Conservation (phyloP, 1,140 invertebrate species). For the Eufriesea mexicana region DNA sequence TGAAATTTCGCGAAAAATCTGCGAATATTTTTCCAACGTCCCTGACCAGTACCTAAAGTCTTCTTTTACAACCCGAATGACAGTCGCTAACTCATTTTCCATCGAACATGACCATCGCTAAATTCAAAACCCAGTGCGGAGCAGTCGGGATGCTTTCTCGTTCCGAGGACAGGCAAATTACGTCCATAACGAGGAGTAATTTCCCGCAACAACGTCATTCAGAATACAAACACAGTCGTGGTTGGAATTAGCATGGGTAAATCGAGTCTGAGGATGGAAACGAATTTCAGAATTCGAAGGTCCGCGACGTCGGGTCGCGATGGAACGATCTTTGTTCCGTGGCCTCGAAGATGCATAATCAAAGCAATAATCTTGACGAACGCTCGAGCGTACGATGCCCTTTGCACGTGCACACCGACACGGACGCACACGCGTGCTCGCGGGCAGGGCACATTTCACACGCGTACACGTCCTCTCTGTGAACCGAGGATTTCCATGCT, state of each 20-base stretch:
- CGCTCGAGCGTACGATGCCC: background rate
- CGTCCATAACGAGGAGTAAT: background rate
- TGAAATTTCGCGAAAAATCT: background rate
- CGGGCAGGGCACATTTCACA: background rate
- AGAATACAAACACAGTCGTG: background rate
- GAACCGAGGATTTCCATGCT: conserved; percentile 19
- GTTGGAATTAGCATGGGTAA: background rate
- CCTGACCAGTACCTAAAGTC: background rate
- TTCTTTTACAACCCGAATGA: background rate
- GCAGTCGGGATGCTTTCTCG: background rate
- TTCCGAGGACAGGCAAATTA: background rate
- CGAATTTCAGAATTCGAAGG: background rate
- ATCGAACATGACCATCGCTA: background rate
- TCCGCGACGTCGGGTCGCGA: no score
- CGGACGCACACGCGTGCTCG: background rate
- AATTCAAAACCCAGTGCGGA: background rate
- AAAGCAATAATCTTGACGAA: conserved; percentile 1
- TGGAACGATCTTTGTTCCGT: background rate
- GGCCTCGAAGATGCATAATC: conserved; percentile 7
- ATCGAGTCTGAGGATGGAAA: background rate
- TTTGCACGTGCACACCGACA: background rate
- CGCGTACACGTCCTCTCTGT: background rate
- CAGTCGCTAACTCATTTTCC: background rate
- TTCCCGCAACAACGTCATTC: background rate
- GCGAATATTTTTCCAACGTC: background rate